Base-by-base conservation (phyloP, 2,797 vertebrate species). In the Ambastaia sidthimunki region DNA sequence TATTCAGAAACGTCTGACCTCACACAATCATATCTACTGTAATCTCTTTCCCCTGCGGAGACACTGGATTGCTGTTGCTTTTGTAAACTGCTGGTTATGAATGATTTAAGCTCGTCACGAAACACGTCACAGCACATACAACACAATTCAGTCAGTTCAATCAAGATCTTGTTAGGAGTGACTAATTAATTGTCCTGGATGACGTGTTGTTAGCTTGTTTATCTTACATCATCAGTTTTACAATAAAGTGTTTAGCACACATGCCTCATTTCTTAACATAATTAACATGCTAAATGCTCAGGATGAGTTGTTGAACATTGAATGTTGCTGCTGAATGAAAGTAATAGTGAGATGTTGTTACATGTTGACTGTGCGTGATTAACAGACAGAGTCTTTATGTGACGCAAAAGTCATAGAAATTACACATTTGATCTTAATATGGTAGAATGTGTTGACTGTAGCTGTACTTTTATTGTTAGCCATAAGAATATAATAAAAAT, bases 51-150 rank as follows among this genome's bases (percentile, higher is more conserved):
- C 34, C 19, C 25, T 21, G 44, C 37, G 25, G 55, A 18, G 57
- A 9, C 59, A 18, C 71, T 18, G 65, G 74, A 23, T 78, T 23
- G n/a, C 21, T 31, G 3, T 69, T 16, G 67, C 74, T 48, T 71
- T 67, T 82, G 74, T 82, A 67, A 77, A 72, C 62, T 50, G 34
- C 52, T 73, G 9, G 41, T 28, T 37, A 55, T 31, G 11, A 69
- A 55, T 62, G 16, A 41, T 62, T 71, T 59, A 34, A 73, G 37
- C 52, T 50, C 15, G 31, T 72, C 44, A 60, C 62, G 50, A 60
- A 59, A 28, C 19, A n/a, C 52, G n/a, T 41, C 28, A 28, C 28
- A 52, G 23, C 21, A 34, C 37, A 74, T 52, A 57, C 18, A 19
- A 76, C n/a, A 62, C 34, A 44, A 68, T 44, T 67, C 34, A 15